A percentile compares a stretch with the other conserved stretches of the same genome.
Conservation (phyloP, 2,113 vertebrate genomes). For the Delphinapterus leucas region DNA sequence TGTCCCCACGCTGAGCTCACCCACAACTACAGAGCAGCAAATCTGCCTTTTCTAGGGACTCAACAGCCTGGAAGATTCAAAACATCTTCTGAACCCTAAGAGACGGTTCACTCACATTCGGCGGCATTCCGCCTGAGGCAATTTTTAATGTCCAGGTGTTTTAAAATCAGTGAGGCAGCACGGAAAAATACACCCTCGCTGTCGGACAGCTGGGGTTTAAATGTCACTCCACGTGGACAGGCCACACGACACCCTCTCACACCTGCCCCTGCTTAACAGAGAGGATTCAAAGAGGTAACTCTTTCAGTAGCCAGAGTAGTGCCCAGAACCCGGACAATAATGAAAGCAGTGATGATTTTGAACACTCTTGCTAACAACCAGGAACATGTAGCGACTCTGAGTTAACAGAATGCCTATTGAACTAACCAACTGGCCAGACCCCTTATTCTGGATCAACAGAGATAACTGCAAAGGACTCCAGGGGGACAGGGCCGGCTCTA, state of each 20-base stretch:
- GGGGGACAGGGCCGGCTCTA: fast-evolving
- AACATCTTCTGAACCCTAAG: background rate
- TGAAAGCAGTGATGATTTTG: fast-evolving
- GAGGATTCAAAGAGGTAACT: background rate
- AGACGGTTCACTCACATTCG: background rate
- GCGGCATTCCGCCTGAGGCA: background rate
- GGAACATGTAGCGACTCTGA: background rate
- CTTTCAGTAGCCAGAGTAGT: background rate
- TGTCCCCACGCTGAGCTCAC: background rate
- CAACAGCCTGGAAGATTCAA: too few relatives aligned
- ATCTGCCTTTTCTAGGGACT: background rate
- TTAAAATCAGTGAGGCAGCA: background rate
- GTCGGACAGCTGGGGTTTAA: fast-evolving
- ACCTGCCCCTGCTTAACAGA: fast-evolving
- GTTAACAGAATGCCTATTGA: background rate
- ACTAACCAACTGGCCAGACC: background rate
- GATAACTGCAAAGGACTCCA: background rate
- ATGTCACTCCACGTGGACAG: background rate
- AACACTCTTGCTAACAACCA: background rate
- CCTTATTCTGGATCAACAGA: background rate
- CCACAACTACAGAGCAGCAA: background rate
- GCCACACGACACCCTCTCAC: background rate
- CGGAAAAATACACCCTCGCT: background rate
- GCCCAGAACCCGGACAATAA: fast-evolving
- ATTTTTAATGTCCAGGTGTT: background rate